Percentiles rank a stretch among this genome's conserved stretches.
Conservation (phyloP, 2,113 vertebrate genomes). For the Sylvietta virens region DNA sequence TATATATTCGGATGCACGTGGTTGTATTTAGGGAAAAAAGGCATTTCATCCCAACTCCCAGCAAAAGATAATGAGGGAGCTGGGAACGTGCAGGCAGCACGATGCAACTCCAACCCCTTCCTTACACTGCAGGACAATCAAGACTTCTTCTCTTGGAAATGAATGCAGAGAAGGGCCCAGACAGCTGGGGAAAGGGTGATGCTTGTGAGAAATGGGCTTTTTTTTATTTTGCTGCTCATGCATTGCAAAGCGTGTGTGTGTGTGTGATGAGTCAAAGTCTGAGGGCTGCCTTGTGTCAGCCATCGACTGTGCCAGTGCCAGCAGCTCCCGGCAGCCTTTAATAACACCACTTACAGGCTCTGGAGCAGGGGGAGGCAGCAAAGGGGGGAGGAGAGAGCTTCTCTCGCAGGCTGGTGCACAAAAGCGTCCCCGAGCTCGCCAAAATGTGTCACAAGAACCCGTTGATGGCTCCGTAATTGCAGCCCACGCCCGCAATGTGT, state of each 20-base stretch:
- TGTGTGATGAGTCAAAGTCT: slow-evolving; percentile 50
- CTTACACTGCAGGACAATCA: neutral
- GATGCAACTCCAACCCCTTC: neutral
- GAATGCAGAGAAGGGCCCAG: neutral
- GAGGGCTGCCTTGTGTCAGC: slow-evolving; percentile 51
- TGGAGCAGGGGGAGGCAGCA: neutral
- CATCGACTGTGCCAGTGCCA: slow-evolving; percentile 46
- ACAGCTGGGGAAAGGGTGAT: slow-evolving; percentile 6
- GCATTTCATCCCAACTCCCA: neutral
- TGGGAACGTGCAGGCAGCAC: neutral
- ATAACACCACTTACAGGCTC: neutral
- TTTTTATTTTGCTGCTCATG: neutral
- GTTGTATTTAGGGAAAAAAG: neutral
- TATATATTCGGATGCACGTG: neutral
- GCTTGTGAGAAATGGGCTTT: neutral
- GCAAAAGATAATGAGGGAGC: neutral
- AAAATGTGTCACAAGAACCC: neutral
- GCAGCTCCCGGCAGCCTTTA: slow-evolving; percentile 31
- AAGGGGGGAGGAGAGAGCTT: neutral
- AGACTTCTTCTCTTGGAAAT: neutral
- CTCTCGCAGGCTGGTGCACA: neutral
- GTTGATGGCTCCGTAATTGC: neutral
- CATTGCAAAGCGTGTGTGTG: neutral
- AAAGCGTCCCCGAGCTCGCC: neutral
- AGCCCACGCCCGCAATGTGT: neutral